Base-by-base conservation (phyloP, 2,888 invertebrate genomes). In the Malacosoma neustria region DNA sequence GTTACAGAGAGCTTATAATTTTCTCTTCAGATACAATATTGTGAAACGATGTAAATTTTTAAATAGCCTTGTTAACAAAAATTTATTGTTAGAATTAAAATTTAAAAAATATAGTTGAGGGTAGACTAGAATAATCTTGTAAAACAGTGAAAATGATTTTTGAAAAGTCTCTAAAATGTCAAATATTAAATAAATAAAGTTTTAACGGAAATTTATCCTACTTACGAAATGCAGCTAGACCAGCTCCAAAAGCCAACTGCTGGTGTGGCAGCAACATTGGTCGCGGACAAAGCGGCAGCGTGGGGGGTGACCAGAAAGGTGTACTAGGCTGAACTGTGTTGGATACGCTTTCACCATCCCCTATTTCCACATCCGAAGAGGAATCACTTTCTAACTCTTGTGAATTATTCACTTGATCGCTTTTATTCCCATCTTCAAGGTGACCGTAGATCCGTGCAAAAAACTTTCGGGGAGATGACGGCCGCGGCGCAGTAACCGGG, bases 401-500 rank as follows among this genome's bases (percentile, higher is more conserved):
- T 37, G 49, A 51, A 34, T 45, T 52, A 39, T 48, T 57, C 43
- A 49, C 64, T 11, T 34, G 57, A 15, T 40, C 45, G 49, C 57
- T 51, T 35, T 50, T 51, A 33, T 39, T 46, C 3, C 67, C 61
- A 38, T 76, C 65, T 49, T 93, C 93, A n/a, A 93, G 80, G 54
- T 93, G 91, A 1, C 93, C 94, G 58, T 94, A 94, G 30, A 94
- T 84, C 38, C 93, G 87, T 35, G 93, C 92, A 63, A 94, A 94
- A 70, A 94, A 94, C 56, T 92, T 91, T 14, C 93, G 87, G 38
- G 94, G 94, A 0, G 93, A 93, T 6, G 93, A 93, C 1, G 93
- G 93, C 12, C 88, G 80, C 31, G 82, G 74, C 1, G 66, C 48
- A 30, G 65, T 63, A 32, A 76, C 56, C 9, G 62, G 41, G 4